Evolutionary conservation across 2,797 vertebrate genomes (phyloP).

Genomic region (Choloepus didactylus): DNA sequence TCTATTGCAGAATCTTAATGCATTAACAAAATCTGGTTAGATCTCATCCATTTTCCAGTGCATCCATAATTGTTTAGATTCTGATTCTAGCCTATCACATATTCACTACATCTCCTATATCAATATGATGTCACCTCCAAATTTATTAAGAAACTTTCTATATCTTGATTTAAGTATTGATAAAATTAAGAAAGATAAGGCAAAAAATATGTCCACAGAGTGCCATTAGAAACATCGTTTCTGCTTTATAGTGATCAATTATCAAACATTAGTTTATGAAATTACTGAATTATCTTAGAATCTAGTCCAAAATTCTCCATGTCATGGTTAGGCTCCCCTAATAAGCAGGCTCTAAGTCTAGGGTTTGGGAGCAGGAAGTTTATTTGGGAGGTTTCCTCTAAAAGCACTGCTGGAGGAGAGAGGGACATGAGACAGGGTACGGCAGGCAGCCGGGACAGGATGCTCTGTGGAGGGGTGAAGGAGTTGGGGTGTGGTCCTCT

Average conservation of each 20-base stretch:
- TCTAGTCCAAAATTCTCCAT: background rate
- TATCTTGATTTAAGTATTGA: slow-evolving; percentile 28
- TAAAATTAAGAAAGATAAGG: background rate
- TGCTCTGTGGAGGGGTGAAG: background rate
- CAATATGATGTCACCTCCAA: background rate
- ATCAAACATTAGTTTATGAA: background rate
- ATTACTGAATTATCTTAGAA: background rate
- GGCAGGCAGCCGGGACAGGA: background rate
- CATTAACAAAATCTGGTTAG: background rate
- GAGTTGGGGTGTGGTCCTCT: background rate
- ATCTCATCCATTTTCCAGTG: background rate
- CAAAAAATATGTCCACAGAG: background rate
- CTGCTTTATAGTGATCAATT: background rate
- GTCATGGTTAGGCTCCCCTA: background rate
- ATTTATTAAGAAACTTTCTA: background rate
- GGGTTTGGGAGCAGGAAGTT: background rate
- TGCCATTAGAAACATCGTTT: background rate
- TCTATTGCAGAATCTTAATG: background rate
- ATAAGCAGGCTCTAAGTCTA: background rate
- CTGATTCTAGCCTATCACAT: background rate
- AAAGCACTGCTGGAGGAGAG: background rate
- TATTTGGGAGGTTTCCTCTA: background rate
- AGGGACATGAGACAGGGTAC: background rate
- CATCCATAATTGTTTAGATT: background rate
- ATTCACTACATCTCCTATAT: background rate